phyloP scores from a whole-genome alignment of 2,797 vertebrate genomes.

The Argyrosomus regius region DNA sequence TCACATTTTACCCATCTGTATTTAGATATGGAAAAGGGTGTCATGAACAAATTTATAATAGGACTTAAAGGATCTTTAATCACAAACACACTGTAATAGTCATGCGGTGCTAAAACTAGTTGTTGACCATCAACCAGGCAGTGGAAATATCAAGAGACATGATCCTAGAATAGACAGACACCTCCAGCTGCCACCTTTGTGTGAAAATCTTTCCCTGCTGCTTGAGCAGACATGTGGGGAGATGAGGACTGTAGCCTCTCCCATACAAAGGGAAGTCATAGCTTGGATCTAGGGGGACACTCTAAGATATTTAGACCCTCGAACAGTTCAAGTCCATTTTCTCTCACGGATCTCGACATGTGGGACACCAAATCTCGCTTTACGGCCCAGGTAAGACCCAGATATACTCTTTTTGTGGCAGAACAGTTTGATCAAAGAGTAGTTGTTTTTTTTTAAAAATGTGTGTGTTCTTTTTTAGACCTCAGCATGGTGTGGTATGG shows the following conservation, averaged over 20 bases:
- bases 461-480: constrained; percentile 60
- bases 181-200: constrained; percentile 59
- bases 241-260: constrained; percentile 58
- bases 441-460: too few species aligned
- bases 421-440: not conserved
- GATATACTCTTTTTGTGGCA: not conserved
- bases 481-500: constrained; percentile 76
- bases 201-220: constrained; percentile 65
- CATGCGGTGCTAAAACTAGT: constrained; percentile 61
- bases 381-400: constrained; percentile 76
- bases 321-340: constrained; percentile 60
- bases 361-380: constrained; percentile 77
- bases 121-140: constrained; percentile 53
- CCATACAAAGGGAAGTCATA: constrained; percentile 43
- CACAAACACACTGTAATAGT: constrained; percentile 3
- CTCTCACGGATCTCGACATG: constrained; percentile 73
- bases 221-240: constrained; percentile 45
- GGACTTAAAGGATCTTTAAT: not conserved
- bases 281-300: constrained; percentile 41
- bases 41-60: not conserved
- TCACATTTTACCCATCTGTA: not conserved
- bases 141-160: constrained; percentile 64
- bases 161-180: constrained; percentile 55
- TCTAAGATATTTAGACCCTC: constrained; percentile 59
- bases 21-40: not conserved